Evolutionary conservation across 2,888 invertebrate genomes (phyloP).

Genomic region (Didymodactylos carnosus): DNA sequence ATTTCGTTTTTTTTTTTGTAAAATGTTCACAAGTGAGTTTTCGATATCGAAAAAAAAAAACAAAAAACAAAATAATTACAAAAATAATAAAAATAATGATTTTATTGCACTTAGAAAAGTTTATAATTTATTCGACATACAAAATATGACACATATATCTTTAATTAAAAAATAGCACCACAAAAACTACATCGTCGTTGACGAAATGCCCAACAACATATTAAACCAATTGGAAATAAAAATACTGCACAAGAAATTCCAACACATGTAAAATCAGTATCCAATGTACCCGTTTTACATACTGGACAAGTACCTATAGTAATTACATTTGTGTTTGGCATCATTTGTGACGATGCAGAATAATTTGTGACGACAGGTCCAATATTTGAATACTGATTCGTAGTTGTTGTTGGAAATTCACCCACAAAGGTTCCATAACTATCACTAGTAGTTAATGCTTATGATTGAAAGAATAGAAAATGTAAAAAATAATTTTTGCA

Average conservation of each 20-base stretch:
- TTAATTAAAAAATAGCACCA: constrained; percentile 52
- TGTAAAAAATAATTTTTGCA: too few species aligned
- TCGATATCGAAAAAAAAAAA: not conserved
- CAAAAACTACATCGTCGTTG: constrained; percentile 69
- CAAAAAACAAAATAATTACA: not conserved
- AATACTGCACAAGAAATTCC: constrained; percentile 63
- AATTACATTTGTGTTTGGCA: constrained; percentile 47
- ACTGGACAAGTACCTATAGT: constrained; percentile 69
- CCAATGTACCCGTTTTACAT: constrained; percentile 58
- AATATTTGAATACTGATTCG: too few species aligned
- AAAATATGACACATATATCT: not conserved
- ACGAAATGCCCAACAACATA: constrained; percentile 63
- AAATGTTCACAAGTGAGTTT: too few species aligned
- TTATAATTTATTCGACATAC: not conserved
- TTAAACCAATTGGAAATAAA: constrained; percentile 64
- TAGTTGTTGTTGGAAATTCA: not conserved
- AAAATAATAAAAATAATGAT: not conserved
- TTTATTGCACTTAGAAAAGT: not conserved
- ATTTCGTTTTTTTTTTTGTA: too few species aligned
- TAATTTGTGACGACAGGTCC: too few species aligned
- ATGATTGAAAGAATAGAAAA: too few species aligned
- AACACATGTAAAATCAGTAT: constrained; percentile 64
- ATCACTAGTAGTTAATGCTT: too few species aligned
- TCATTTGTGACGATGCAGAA: too few species aligned
- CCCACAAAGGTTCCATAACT: not conserved